phyloP scores from a whole-genome alignment of 2,797 vertebrate species.

The Acomys russatus region DNA sequence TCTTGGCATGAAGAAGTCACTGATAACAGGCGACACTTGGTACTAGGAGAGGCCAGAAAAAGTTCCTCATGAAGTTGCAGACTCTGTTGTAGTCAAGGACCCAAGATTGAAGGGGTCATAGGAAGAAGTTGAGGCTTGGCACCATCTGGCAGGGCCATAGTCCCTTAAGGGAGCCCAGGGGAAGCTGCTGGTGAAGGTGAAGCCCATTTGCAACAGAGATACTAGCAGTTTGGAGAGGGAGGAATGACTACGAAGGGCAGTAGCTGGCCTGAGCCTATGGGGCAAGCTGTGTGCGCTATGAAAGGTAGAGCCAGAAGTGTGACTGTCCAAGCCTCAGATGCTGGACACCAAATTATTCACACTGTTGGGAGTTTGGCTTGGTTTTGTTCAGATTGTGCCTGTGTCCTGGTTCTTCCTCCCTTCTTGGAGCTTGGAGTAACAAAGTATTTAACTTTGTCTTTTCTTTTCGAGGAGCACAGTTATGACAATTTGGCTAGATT shows the following conservation, averaged over 20 bases:
- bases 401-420: neutral
- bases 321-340: neutral
- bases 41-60: neutral
- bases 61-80: neutral
- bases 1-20: neutral
- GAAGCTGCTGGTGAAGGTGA: neutral
- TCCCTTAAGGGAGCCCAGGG: neutral
- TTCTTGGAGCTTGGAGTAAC: neutral
- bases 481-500: neutral
- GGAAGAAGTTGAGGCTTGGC: neutral
- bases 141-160: neutral
- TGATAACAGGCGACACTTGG: neutral
- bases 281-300: neutral
- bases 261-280: neutral
- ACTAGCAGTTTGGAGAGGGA: neutral
- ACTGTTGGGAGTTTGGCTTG: neutral
- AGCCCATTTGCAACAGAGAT: neutral
- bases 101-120: neutral
- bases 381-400: neutral
- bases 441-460: neutral
- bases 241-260: neutral
- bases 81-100: neutral
- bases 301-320: neutral
- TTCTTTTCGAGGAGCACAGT: neutral
- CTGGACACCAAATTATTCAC: neutral